Evolutionary conservation across 2,113 vertebrate genomes (phyloP).

Genomic region (Ovis aries): DNA sequence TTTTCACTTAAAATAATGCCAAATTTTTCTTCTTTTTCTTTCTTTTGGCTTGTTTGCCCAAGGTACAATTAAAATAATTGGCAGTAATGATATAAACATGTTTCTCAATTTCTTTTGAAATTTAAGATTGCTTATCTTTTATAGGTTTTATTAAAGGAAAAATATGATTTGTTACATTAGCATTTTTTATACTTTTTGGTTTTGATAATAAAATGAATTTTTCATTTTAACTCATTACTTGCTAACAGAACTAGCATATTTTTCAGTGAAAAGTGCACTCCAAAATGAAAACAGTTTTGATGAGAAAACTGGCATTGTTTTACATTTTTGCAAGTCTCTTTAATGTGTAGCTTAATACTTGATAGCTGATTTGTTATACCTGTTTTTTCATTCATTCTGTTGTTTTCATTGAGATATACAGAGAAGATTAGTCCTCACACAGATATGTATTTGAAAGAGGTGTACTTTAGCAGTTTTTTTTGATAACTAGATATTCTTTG

Average conservation of each 20-base stretch:
- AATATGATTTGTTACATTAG: background rate
- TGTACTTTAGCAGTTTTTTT: background rate
- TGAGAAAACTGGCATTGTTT: background rate
- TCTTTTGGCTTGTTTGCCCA: background rate
- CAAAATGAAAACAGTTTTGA: background rate
- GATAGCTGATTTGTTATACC: background rate
- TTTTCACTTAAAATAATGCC: constrained; percentile 8
- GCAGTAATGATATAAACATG: background rate
- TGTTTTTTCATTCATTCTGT: background rate
- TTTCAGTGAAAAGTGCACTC: constrained; percentile 23
- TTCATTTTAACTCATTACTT: background rate
- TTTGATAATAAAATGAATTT: background rate
- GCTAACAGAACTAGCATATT: background rate
- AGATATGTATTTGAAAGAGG: background rate
- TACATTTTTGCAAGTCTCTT: background rate
- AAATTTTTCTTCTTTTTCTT: background rate
- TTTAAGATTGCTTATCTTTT: background rate
- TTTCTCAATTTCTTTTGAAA: background rate
- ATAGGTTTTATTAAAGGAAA: background rate
- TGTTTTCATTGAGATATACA: background rate
- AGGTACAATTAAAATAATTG: constrained; percentile 5
- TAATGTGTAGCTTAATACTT: background rate
- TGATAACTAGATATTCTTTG: background rate
- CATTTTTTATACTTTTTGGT: background rate
- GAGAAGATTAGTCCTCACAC: background rate